Conservation (phyloP, 2,888 invertebrate genomes). For the Ferrisia virgata region DNA sequence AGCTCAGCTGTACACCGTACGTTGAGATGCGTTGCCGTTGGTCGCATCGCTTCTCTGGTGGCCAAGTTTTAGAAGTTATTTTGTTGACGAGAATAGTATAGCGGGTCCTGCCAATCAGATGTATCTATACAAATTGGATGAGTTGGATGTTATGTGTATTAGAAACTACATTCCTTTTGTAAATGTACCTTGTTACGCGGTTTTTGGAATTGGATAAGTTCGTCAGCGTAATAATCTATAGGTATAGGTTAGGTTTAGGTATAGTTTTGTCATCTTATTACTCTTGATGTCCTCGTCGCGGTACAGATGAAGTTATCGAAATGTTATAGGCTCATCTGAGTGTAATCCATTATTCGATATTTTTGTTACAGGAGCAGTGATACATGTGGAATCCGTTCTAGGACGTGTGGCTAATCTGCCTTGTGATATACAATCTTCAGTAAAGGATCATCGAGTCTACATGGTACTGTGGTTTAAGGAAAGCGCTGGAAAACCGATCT, state of each 20-base stretch:
- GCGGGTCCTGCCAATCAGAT: no score
- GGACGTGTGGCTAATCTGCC: conserved; percentile 80
- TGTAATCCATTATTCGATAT: no score
- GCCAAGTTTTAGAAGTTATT: neutral
- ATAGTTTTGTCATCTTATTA: neutral
- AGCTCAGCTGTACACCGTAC: no score
- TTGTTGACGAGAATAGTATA: neutral
- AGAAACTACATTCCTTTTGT: no score
- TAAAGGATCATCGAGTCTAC: conserved; percentile 80
- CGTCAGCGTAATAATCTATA: neutral
- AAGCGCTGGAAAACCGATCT: conserved; percentile 80
- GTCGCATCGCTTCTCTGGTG: neutral
- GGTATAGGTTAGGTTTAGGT: neutral
- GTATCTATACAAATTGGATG: neutral
- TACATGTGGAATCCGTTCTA: conserved; percentile 77
- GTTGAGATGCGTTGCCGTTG: no score
- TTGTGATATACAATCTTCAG: conserved; percentile 82
- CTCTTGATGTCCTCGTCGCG: neutral
- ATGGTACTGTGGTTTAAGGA: conserved; percentile 92
- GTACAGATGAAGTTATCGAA: neutral
- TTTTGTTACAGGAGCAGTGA: conserved; percentile 64
- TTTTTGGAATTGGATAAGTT: neutral
- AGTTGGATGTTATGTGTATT: no score
- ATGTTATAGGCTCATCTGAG: neutral
- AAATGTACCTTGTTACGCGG: neutral